These are phyloP conservation scores for Oceanites oceanicus DNA, from an alignment of 2,113 vertebrate species.

Conservation along the genomic window DNA sequence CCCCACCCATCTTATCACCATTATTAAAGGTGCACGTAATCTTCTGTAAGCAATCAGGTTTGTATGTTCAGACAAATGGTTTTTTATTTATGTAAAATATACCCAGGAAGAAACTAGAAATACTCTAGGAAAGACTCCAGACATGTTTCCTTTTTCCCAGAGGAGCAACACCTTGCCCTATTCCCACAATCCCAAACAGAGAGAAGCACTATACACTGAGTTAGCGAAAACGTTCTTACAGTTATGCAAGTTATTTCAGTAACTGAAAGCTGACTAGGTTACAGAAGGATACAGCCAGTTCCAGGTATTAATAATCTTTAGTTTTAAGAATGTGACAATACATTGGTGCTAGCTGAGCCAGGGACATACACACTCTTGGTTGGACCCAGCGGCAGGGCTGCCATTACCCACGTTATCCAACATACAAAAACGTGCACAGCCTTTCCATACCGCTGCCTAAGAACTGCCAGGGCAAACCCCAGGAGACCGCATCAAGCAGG, in stretches of 20 bases:
- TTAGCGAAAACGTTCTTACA: background rate
- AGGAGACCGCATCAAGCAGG: background rate
- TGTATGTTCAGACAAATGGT: background rate
- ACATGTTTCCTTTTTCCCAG: background rate
- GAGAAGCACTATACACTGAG: background rate
- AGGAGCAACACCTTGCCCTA: background rate
- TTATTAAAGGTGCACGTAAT: background rate
- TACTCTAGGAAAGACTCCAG: background rate
- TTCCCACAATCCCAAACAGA: background rate
- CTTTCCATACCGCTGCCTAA: background rate
- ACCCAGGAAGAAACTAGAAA: background rate
- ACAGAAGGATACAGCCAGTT: background rate
- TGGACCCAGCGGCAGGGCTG: background rate
- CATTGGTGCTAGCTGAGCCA: background rate
- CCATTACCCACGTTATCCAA: background rate
- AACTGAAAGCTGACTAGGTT: background rate
- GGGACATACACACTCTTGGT: background rate
- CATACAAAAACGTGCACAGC: accelerated
- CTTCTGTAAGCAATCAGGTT: background rate
- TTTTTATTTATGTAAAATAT: background rate
- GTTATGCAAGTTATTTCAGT: background rate
- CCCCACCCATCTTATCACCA: background rate
- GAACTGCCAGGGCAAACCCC: background rate
- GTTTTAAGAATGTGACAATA: background rate
- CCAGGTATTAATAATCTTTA: background rate